phyloP scores from a whole-genome alignment of 2,797 vertebrate genomes.

The Discoglossus pictus region DNA sequence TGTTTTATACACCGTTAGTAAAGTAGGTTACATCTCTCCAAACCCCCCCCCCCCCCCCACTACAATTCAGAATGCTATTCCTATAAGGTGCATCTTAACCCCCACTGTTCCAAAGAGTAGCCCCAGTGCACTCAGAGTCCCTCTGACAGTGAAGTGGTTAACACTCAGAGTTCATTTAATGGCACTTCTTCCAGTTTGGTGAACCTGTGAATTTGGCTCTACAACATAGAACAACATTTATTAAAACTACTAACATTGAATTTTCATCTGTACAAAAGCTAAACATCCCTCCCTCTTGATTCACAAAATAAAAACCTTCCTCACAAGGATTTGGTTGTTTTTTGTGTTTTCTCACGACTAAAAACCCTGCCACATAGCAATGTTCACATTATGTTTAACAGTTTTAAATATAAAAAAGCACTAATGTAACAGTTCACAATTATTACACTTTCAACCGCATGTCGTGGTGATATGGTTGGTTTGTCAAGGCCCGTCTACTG shows the following conservation, averaged over 20 bases:
- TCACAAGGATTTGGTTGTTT: neutral
- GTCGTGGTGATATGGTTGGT: neutral
- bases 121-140: conserved; percentile 29
- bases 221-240: conserved; percentile 59
- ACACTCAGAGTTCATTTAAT: conserved; percentile 66
- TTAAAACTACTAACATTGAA: conserved; percentile 52
- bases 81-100: conserved; percentile 45
- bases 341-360: neutral
- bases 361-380: conserved; percentile 22
- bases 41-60: conserved; percentile 59
- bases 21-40: conserved; percentile 28
- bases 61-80: conserved; percentile 45
- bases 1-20: conserved; percentile 61
- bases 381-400: conserved; percentile 56
- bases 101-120: conserved; percentile 1
- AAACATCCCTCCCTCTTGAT: conserved; percentile 27
- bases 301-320: conserved; percentile 33
- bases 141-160: conserved; percentile 40
- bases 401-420: conserved; percentile 53
- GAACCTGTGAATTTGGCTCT: conserved; percentile 61
- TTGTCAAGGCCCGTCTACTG: conserved; percentile 7
- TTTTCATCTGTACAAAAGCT: conserved; percentile 41
- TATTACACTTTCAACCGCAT: conserved; percentile 23
- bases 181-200: conserved; percentile 70
- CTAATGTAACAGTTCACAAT: conserved; percentile 42